A percentile compares a stretch with the other conserved stretches of the same genome.
Evolutionary conservation across 2,113 vertebrate genomes (phyloP).

Genomic region (Phodopus roborovskii): DNA sequence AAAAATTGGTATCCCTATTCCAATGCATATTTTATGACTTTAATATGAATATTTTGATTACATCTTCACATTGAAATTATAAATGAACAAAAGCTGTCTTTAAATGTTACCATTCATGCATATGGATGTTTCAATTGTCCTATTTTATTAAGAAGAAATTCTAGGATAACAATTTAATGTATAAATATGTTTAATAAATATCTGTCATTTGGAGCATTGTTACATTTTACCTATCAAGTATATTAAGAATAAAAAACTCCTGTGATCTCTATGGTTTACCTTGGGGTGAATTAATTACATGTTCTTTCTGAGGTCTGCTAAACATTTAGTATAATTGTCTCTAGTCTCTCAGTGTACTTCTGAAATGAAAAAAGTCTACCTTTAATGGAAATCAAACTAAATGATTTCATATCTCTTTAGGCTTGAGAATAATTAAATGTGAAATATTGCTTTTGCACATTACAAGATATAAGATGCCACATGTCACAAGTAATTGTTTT

Average conservation of each 20-base stretch:
- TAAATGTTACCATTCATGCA: not conserved
- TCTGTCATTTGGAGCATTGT: not conserved
- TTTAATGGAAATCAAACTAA: slow-evolving; percentile 12
- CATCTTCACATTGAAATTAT: not conserved
- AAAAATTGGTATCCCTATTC: slow-evolving; percentile 13
- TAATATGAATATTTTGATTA: not conserved
- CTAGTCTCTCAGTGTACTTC: not conserved
- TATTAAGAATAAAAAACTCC: not conserved
- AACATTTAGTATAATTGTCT: not conserved
- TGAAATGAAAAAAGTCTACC: not conserved
- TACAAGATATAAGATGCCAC: not conserved
- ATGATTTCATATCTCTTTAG: slow-evolving; percentile 36
- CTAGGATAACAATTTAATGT: slow-evolving; percentile 13
- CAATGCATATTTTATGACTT: slow-evolving; percentile 39
- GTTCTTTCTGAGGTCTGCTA: slow-evolving; percentile 27
- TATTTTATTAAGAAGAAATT: slow-evolving; percentile 23
- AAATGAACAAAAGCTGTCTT: slow-evolving; percentile 28
- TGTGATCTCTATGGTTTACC: slow-evolving; percentile 21
- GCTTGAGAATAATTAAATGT: slow-evolving; percentile 28
- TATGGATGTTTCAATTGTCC: not conserved
- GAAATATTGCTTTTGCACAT: slow-evolving; percentile 21
- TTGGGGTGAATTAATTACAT: slow-evolving; percentile 3
- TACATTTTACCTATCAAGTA: not conserved
- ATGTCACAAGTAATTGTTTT: not conserved
- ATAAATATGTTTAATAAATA: not conserved